These are phyloP conservation scores for Reticulitermes lucifugus DNA, from an alignment of 2,888 invertebrate genomes.

Conservation along the genomic window DNA sequence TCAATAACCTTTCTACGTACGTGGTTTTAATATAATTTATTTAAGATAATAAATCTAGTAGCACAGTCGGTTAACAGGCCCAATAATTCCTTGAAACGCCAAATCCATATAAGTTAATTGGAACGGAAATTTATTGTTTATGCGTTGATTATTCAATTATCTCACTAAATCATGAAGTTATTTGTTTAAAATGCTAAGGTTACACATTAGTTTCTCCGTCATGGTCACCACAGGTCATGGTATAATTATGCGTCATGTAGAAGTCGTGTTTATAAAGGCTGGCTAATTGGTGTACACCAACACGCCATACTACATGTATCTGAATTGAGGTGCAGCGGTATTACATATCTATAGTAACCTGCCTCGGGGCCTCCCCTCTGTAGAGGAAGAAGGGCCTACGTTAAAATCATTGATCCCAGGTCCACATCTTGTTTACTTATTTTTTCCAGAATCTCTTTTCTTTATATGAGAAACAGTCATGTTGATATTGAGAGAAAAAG, in stretches of 20 bases:
- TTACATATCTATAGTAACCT: neutral
- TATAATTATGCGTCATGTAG: neutral
- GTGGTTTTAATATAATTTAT: slow-evolving; percentile 23
- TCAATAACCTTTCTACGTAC: neutral
- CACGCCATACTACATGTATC: neutral
- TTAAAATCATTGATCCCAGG: no score
- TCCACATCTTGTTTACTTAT: no score
- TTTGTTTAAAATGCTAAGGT: slow-evolving; percentile 31
- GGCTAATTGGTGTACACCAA: neutral
- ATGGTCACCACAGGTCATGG: neutral
- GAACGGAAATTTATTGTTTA: neutral
- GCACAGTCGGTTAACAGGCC: neutral
- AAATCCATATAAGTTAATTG: neutral
- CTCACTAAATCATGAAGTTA: slow-evolving; percentile 21
- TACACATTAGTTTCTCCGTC: neutral
- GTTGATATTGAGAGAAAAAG: no score
- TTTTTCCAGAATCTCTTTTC: no score
- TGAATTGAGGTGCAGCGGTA: slow-evolving; percentile 5
- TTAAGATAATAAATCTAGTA: slow-evolving; percentile 38
- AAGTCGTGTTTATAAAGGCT: neutral
- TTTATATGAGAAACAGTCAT: no score
- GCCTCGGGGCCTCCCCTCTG: no score
- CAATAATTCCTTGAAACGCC: neutral
- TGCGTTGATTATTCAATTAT: slow-evolving; percentile 29
- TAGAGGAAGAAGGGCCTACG: no score